Conservation (phyloP, 2,888 invertebrate species). For the Pecten maximus region DNA sequence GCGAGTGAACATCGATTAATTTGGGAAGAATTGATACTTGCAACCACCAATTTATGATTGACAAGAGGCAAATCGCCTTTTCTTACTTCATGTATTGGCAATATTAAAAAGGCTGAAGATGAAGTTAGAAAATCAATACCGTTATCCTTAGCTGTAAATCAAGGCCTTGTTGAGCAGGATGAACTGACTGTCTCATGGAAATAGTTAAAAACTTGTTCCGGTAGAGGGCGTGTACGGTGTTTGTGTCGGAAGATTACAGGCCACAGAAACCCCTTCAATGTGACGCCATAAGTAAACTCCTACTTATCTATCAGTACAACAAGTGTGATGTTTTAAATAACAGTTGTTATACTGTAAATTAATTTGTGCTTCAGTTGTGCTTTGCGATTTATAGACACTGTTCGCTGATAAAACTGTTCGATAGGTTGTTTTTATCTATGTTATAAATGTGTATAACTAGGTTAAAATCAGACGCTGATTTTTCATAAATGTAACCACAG, state of each 20-base stretch:
- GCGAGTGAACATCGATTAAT: not conserved
- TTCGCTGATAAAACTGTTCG: no score
- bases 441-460: no score
- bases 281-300: not conserved
- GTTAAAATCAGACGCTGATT: not conserved
- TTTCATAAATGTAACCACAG: not conserved
- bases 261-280: not conserved
- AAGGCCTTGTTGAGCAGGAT: not conserved
- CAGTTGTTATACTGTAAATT: no score
- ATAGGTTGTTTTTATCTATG: no score
- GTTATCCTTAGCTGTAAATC: not conserved
- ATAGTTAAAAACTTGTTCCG: not conserved
- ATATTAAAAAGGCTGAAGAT: not conserved
- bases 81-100: slow-evolving; percentile 15
- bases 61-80: slow-evolving; percentile 15
- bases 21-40: not conserved
- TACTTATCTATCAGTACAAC: not conserved
- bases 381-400: no score
- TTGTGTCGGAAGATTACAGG: not conserved
- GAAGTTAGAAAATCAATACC: not conserved
- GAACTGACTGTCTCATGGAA: not conserved
- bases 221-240: not conserved
- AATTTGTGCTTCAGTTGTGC: no score
- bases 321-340: not conserved
- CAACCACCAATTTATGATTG: not conserved